These are phyloP conservation scores for Trissolcus japonicus DNA, from an alignment of 2,888 invertebrate species.

Conservation along the genomic window DNA sequence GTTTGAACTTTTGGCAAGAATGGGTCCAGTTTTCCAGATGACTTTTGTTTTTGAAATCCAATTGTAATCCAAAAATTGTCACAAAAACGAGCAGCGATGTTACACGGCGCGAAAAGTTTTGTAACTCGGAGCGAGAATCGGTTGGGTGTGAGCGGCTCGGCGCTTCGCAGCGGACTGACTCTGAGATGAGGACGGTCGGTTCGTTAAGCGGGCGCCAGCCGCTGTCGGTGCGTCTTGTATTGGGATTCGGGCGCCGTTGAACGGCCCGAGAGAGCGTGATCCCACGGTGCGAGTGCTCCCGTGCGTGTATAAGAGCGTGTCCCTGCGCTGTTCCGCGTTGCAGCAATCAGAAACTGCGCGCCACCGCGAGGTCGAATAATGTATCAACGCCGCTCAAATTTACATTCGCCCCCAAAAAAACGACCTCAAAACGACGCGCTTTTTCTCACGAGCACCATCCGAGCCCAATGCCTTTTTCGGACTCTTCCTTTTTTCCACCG, in stretches of 20 bases:
- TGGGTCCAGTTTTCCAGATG: not conserved
- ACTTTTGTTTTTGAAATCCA: not conserved
- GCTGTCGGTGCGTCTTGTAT: conserved; percentile 55
- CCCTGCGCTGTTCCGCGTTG: conserved; percentile 48
- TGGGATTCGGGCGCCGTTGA: conserved; percentile 50
- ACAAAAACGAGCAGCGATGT: not conserved
- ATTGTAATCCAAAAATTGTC: conserved; percentile 13
- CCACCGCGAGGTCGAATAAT: conserved; percentile 29
- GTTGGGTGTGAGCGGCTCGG: conserved; percentile 57
- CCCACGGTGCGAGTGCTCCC: conserved; percentile 45
- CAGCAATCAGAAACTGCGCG: conserved; percentile 35
- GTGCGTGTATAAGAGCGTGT: conserved; percentile 47
- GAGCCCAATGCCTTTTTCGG: conserved; percentile 22
- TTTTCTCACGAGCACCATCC: conserved; percentile 15
- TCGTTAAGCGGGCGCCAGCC: conserved; percentile 60
- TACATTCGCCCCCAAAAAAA: conserved; percentile 26
- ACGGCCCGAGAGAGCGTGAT: conserved; percentile 40
- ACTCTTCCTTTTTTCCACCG: conserved; percentile 1
- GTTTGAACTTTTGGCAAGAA: conserved; percentile 2
- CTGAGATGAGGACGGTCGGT: conserved; percentile 12
- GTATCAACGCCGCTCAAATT: conserved; percentile 37
- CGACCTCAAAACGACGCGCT: conserved; percentile 19
- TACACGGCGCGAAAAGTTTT: not conserved
- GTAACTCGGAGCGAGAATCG: not conserved
- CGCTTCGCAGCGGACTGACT: conserved; percentile 67